Evolutionary conservation across 1,140 invertebrate species (phyloP), one percentile per base, ranked within the genome.

Genomic region (Holotrichia oblita): DNA sequence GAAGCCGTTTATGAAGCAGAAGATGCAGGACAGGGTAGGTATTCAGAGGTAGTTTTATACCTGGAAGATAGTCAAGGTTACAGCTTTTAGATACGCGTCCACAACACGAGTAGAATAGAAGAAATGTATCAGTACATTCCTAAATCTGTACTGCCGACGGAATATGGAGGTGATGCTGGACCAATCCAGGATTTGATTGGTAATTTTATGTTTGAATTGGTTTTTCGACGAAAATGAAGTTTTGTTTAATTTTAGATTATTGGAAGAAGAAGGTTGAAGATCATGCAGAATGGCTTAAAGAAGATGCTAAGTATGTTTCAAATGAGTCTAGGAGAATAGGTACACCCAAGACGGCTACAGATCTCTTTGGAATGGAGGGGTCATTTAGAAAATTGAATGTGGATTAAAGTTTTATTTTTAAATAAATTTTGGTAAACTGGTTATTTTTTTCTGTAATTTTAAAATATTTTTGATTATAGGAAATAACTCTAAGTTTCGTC

Each of bases 301-400:
- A 90, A 80, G 89, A 92, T 84, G 87, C 88, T 40, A 86, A 88
- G 74, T 88, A 88, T 61, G 84, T 87, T 20, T 88, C 90, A 6
- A 88, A 91, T 79, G 91, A 93, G 82, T 84, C 86, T 4, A 88
- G 89, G 48, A 87, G 91, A 69, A 88, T 89, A 0, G 91, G 89
- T 0, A 89, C 88, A 81, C 88, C 91, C 0, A 89, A 91, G 77
- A 90, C 90, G 42, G 24, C 72, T 17, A 34, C 41, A 59, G 72
- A 75, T 9, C 12, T 78, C 3, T 78, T 78, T 42, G 78, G 78
- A 27, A 74, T 78, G 7, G 78, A 78, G 14, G 78, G 78, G 0
- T 78, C 78, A n/a, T 78, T 78, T 69, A 78, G 78, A 59, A 72
- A 78, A 69, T 42, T 78, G 10, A 40, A 72, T 44, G 64, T 78